Conservation (phyloP, 2,888 invertebrate genomes). For the Belgica antarctica region DNA sequence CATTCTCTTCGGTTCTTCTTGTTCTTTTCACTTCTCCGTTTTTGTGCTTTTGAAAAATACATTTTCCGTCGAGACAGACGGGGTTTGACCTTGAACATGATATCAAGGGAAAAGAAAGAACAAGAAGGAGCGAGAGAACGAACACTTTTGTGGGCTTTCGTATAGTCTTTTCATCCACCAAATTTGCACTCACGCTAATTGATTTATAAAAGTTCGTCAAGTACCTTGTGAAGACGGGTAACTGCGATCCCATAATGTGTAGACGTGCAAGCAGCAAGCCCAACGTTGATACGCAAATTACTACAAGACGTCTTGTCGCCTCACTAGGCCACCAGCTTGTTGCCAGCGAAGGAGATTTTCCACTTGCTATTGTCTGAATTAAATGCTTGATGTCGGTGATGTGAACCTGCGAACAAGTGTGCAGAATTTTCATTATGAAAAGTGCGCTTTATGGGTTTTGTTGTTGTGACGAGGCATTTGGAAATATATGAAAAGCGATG, state of each 20-base stretch:
- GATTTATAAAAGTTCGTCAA: conserved; percentile 2
- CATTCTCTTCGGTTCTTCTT: conserved; percentile 36
- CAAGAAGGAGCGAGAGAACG: neutral
- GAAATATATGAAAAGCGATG: too few relatives aligned
- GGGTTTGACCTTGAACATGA: conserved; percentile 28
- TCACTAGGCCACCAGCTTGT: conserved; percentile 60
- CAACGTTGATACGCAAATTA: conserved; percentile 76
- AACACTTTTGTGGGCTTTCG: neutral
- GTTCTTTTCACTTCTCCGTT: neutral
- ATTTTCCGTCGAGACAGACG: conserved; percentile 24
- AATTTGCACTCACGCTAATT: neutral
- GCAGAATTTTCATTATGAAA: too few relatives aligned
- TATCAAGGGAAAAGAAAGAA: neutral
- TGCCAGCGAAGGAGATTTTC: conserved; percentile 33
- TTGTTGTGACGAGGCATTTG: too few relatives aligned
- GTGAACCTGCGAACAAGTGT: too few relatives aligned
- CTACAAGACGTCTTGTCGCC: conserved; percentile 72
- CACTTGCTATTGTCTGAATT: conserved; percentile 21
- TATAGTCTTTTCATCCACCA: neutral
- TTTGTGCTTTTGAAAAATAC: too few relatives aligned
- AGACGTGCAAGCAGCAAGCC: conserved; percentile 79
- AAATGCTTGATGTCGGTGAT: conserved; percentile 37
- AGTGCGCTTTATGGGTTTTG: too few relatives aligned
- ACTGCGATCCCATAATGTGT: conserved; percentile 93
- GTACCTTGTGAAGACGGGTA: conserved; percentile 89